Percentiles rank a stretch among this genome's conserved stretches.
Conservation (phyloP, 2,888 invertebrate genomes). For the Xestia sexstrigata region DNA sequence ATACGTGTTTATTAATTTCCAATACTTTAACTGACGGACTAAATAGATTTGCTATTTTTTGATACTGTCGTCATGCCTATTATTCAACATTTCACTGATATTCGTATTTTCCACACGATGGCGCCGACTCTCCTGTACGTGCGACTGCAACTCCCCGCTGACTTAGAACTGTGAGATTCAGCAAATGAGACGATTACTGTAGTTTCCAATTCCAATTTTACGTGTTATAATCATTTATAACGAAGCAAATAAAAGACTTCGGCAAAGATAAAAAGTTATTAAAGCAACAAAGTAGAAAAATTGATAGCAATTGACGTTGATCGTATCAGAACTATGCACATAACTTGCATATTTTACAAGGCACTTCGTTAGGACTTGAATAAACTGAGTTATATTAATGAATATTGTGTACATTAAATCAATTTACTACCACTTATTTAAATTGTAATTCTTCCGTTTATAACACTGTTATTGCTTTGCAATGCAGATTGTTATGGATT, state of each 20-base stretch:
- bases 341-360: conserved; percentile 35
- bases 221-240: conserved; percentile 12
- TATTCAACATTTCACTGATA: conserved; percentile 13
- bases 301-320: conserved; percentile 21
- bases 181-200: conserved; percentile 25
- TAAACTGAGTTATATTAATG: conserved; percentile 47
- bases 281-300: conserved; percentile 37
- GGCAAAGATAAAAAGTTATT: conserved; percentile 34
- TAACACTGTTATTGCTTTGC: conserved; percentile 26
- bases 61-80: too few relatives aligned
- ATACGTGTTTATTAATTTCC: too few relatives aligned
- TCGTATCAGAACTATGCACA: conserved; percentile 30
- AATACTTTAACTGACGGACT: too few relatives aligned
- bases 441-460: conserved; percentile 32
- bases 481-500: conserved; percentile 44
- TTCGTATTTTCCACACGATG: conserved; percentile 7
- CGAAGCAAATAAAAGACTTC: conserved; percentile 14
- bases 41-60: too few relatives aligned
- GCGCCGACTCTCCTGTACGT: background rate
- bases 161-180: conserved; percentile 30
- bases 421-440: conserved; percentile 49
- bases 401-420: conserved; percentile 39
- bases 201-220: conserved; percentile 4
- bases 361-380: conserved; percentile 33
- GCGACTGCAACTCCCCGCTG: conserved; percentile 30